Base-by-base conservation (phyloP, 2,797 vertebrate species). In the Rhynchotus rufescens region DNA sequence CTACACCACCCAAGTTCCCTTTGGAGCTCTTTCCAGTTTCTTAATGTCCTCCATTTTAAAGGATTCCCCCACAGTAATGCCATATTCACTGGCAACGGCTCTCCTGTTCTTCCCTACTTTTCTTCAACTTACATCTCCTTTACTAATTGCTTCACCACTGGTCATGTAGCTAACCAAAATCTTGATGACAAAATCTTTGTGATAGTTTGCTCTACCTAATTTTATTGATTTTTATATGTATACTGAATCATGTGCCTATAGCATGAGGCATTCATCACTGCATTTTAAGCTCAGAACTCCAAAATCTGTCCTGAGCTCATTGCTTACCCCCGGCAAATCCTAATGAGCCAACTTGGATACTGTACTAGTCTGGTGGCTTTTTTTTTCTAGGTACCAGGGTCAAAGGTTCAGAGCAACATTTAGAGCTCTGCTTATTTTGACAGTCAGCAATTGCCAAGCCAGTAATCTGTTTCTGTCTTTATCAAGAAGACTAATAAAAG, bases 391-490 rank as follows among this genome's bases (percentile, higher is more conserved):
- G 19, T 14, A 61, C 20, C n/a, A 88, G 34, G 34, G 77, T 72
- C 36, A 82, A 62, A 85, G 34, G 20, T 49, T 84, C n/a, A 22
- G 34, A 68, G 38, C 17, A 56, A 13, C 7, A 14, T 75, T 72
- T 62, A 69, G 21, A 56, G 4, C 7, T 86, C 52, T 71, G 28
- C 23, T 84, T 75, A 36, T 93, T 92, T 92, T 93, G 45, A 80
- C 45, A 80, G 69, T 38, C 51, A 84, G 62, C 26, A 75, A 44
- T 15, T 44, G 42, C 76, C 62, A 87, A 82, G 32, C 57, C 81
- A 83, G 57, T 49, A 78, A 78, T 84, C 44, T 69, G 6, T 79
- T 84, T 68, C 9, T 75, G 86, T 86, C 80, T 80, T 92, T 91
- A 91, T 88, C 47, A 44, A 69, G 45, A 59, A 61, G 76, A 38